These are phyloP conservation scores for Malthinus flaveolus DNA, from an alignment of 2,888 invertebrate species.

Conservation along the genomic window DNA sequence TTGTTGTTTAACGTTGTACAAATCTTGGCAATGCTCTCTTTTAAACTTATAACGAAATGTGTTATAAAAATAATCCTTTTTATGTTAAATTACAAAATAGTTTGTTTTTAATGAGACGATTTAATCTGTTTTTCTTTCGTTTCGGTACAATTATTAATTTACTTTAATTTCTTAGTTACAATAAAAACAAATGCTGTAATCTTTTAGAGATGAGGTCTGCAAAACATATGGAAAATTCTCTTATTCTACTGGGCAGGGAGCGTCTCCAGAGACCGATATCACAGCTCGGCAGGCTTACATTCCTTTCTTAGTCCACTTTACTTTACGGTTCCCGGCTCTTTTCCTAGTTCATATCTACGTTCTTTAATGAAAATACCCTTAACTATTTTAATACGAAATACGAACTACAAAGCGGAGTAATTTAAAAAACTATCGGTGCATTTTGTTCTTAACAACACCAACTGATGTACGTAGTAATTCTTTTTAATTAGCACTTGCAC, in stretches of 20 bases:
- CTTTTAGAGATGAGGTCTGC: conserved; percentile 13
- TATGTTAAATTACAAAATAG: no score
- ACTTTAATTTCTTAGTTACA: conserved; percentile 15
- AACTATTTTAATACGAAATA: not conserved
- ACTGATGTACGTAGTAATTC: not conserved
- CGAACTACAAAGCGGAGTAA: not conserved
- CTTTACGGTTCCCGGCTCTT: conserved; percentile 29
- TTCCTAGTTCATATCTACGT: conserved; percentile 22
- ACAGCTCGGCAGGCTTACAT: conserved; percentile 31
- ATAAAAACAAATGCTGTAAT: conserved; percentile 12
- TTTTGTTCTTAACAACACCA: not conserved
- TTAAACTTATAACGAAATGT: no score
- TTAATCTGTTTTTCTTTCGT: no score
- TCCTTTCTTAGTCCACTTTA: conserved; percentile 21
- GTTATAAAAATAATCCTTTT: no score
- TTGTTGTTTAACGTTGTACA: no score
- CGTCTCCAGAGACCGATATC: conserved; percentile 30
- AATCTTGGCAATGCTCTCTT: no score
- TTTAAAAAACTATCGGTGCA: not conserved
- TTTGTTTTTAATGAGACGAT: no score
- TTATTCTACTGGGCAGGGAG: conserved; percentile 20
- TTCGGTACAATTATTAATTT: no score
- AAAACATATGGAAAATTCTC: conserved; percentile 23
- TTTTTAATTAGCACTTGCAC: not conserved
- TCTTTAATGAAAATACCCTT: conserved; percentile 7